Base-by-base conservation (phyloP, 2,113 vertebrate species). In the Henicopernis longicauda region DNA sequence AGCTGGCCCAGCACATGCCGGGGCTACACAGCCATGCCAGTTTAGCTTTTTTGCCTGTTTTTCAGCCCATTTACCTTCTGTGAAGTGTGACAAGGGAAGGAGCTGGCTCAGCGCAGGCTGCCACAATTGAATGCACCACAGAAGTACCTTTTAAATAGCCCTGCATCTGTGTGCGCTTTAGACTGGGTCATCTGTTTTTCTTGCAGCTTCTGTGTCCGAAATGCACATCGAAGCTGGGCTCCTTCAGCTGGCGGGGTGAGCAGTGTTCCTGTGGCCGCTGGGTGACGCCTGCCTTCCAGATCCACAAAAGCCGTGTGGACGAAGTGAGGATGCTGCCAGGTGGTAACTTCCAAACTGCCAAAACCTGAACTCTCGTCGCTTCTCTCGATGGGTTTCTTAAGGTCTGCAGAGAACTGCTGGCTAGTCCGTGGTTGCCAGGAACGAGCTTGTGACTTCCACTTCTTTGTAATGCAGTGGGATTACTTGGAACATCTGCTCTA, bases 211-310 rank as follows among this genome's bases (percentile, higher is more conserved):
- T 99, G 94, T 99, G 99, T 96, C 99, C 99, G 21, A 99, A 99
- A 70, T 99, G 99, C 89, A 95, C 31, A 0, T 98, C 98, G 0
- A 99, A 99, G 94, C 97, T 99, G 97, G 99, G 99, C 72, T 99
- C 99, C 20, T 99, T 99, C 97, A 99, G 98, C 92, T 99, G 99
- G 99, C 98, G 96, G 23, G 99, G 99, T 4, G 99, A 99, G 47
- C 99, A 98, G 97, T 99, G 99, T 77, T 99, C 99, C 7, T 99
- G 99, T 8, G 99, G 99, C 29, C 98, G 98, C 50, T 99, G 99
- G 99, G 98, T 99, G 87, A 99, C 98, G 0, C 99, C 99, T 0
- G 99, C 99, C 78, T 99, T 99, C 97, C 99, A 99, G 98, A 98
- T 99, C 80, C 99, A 99, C 92, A 99, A 98, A 93, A 99, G 98